These are phyloP conservation scores for Neostethus bicornis DNA, from an alignment of 2,797 vertebrate genomes.

Conservation along the genomic window DNA sequence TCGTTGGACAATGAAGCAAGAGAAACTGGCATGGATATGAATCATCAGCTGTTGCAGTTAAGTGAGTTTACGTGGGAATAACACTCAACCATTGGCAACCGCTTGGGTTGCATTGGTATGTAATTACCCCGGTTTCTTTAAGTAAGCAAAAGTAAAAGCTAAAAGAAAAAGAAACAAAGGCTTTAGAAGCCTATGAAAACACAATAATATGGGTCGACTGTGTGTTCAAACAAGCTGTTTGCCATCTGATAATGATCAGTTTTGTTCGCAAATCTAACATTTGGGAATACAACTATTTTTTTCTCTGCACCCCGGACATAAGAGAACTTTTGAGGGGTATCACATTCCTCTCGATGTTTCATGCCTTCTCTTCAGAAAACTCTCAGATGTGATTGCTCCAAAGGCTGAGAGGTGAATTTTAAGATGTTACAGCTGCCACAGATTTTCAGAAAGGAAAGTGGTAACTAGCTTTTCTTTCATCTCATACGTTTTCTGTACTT, in stretches of 20 bases:
- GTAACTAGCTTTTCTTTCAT: constrained; percentile 49
- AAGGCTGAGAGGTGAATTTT: constrained; percentile 55
- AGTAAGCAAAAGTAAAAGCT: neutral
- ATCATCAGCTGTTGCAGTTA: too few relatives aligned
- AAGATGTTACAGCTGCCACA: constrained; percentile 55
- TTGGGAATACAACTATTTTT: constrained; percentile 27
- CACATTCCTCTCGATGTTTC: constrained; percentile 51
- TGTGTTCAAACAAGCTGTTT: constrained; percentile 20
- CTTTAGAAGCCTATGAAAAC: neutral
- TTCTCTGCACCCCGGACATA: constrained; percentile 28
- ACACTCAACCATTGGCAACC: too few relatives aligned
- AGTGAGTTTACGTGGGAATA: too few relatives aligned
- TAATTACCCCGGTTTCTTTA: too few relatives aligned
- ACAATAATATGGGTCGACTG: constrained; percentile 6
- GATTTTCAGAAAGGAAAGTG: constrained; percentile 42
- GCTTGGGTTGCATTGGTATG: too few relatives aligned
- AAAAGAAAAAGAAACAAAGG: neutral
- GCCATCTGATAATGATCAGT: constrained; percentile 59
- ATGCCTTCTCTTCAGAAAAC: constrained; percentile 47
- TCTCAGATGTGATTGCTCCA: constrained; percentile 33
- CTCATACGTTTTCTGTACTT: constrained; percentile 35
- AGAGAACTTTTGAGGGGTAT: constrained; percentile 44
- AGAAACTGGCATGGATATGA: too few relatives aligned
- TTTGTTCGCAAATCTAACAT: constrained; percentile 23
- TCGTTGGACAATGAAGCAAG: too few relatives aligned